These are phyloP conservation scores for Epirrhoe alternata DNA, from an alignment of 2,888 invertebrate genomes.

Conservation along the genomic window DNA sequence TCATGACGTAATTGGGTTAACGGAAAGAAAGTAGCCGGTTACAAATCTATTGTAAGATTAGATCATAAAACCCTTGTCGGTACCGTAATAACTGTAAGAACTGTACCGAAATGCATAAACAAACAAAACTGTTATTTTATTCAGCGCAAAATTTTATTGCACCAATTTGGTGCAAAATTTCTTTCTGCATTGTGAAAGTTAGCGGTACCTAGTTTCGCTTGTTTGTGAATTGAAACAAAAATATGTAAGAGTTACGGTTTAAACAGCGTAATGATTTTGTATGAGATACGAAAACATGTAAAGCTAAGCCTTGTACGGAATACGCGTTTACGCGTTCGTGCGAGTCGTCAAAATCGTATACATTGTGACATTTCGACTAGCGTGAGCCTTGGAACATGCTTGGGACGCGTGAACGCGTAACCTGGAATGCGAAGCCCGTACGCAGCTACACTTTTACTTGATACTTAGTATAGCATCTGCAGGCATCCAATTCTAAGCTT, in stretches of 20 bases:
- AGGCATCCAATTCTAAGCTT: no score
- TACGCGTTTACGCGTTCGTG: no score
- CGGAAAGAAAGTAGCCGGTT: constrained; percentile 30
- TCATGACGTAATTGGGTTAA: constrained; percentile 1
- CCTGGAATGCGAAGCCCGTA: no score
- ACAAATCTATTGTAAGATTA: constrained; percentile 26
- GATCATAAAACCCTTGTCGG: constrained; percentile 17
- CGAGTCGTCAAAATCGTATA: no score
- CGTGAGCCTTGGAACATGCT: no score
- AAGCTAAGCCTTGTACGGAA: no score
- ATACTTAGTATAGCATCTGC: no score
- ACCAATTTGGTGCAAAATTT: constrained; percentile 38
- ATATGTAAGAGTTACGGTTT: neutral
- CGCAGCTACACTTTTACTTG: no score
- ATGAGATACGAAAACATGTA: no score
- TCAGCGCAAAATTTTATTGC: constrained; percentile 45
- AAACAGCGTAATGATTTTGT: no score
- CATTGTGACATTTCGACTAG: no score
- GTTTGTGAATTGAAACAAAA: neutral
- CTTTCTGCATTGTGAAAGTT: constrained; percentile 30
- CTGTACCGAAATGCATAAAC: constrained; percentile 24
- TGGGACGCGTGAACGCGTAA: no score
- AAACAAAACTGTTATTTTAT: constrained; percentile 31
- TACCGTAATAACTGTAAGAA: constrained; percentile 10
- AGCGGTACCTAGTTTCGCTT: constrained; percentile 5